These are phyloP conservation scores for Eupsilia transversa DNA, from an alignment of 2,888 invertebrate genomes.

Conservation along the genomic window DNA sequence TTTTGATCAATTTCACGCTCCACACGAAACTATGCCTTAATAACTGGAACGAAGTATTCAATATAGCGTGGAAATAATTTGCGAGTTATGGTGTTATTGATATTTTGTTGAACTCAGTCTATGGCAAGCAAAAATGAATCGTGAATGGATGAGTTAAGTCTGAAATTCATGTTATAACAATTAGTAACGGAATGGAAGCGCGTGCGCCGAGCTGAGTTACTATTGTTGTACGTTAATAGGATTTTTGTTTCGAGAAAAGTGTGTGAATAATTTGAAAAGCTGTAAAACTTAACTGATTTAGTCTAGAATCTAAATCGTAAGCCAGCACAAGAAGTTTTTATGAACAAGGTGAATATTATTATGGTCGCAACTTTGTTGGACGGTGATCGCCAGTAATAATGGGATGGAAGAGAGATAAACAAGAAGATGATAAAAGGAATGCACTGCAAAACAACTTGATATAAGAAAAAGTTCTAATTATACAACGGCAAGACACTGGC, in stretches of 20 bases:
- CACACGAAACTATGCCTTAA: conserved; percentile 49
- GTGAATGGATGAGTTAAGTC: conserved; percentile 13
- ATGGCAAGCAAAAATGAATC: conserved; percentile 20
- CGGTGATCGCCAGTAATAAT: neutral
- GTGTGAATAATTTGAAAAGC: conserved; percentile 26
- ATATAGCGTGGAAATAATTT: conserved; percentile 50
- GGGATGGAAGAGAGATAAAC: neutral
- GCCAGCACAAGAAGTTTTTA: neutral
- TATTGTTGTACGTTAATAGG: conserved; percentile 43
- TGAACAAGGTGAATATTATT: neutral
- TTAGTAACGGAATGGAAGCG: conserved; percentile 56
- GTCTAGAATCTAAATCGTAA: neutral
- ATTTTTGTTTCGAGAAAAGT: conserved; percentile 49
- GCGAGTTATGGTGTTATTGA: conserved; percentile 58
- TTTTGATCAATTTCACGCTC: conserved; percentile 52
- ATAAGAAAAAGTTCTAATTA: neutral
- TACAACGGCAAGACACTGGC: neutral
- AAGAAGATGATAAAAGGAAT: neutral
- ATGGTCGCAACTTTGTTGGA: neutral
- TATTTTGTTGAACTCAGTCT: conserved; percentile 30
- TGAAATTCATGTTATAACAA: conserved; percentile 21
- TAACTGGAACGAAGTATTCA: conserved; percentile 39
- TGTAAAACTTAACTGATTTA: conserved; percentile 4
- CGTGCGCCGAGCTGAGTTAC: conserved; percentile 52
- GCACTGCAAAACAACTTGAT: neutral